These are phyloP conservation scores for Eupristina koningsbergeri DNA, from an alignment of 1,140 invertebrate species.

Conservation along the genomic window DNA sequence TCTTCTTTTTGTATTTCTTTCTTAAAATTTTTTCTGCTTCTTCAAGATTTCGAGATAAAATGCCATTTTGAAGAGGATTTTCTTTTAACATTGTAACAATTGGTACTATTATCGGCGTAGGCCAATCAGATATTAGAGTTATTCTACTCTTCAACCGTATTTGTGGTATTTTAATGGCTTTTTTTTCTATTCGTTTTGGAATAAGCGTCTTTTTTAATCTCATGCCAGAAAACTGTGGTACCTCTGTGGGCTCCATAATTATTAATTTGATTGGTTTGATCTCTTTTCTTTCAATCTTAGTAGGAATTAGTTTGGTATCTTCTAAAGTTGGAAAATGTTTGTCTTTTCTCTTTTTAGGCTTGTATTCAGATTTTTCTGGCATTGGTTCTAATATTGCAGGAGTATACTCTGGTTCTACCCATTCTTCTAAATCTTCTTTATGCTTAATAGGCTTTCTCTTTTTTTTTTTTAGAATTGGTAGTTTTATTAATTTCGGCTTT, in stretches of 20 bases:
- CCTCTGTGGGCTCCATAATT: constrained; percentile 67
- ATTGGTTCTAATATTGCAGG: constrained; percentile 69
- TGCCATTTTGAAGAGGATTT: constrained; percentile 76
- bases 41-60: constrained; percentile 80
- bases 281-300: constrained; percentile 70
- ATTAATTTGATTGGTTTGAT: constrained; percentile 70
- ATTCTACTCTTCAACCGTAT: constrained; percentile 79
- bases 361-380: constrained; percentile 71
- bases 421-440: constrained; percentile 71
- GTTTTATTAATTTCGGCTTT: neutral
- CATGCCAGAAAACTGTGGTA: constrained; percentile 75
- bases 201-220: constrained; percentile 78
- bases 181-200: constrained; percentile 72
- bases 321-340: constrained; percentile 61
- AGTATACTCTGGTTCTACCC: constrained; percentile 71
- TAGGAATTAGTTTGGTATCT: constrained; percentile 61
- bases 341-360: constrained; percentile 67
- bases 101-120: constrained; percentile 74
- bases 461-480: neutral
- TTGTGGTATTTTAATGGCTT: constrained; percentile 75
- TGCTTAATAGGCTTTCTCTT: constrained; percentile 64
- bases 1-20: constrained; percentile 73
- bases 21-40: constrained; percentile 78
- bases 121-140: constrained; percentile 76
- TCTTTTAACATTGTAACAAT: constrained; percentile 73